These are phyloP conservation scores for Tetheella fluctuosa DNA, from an alignment of 2,888 invertebrate genomes.

Conservation along the genomic window DNA sequence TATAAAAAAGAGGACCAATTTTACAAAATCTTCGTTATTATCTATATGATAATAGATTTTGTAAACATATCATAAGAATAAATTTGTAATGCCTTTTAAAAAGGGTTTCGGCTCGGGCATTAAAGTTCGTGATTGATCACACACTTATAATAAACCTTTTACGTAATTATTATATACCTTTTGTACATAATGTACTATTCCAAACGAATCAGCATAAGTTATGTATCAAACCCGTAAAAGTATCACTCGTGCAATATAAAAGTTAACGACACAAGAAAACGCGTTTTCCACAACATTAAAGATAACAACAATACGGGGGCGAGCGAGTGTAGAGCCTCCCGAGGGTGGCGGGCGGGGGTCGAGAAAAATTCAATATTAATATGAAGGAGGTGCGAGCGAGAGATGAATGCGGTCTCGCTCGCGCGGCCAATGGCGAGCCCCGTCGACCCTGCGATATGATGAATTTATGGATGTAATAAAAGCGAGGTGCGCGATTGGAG, in stretches of 20 bases:
- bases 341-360: slow-evolving; percentile 82
- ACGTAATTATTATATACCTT: background rate
- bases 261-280: slow-evolving; percentile 85
- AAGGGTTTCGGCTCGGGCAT: background rate
- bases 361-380: slow-evolving; percentile 93
- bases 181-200: slow-evolving; percentile 19
- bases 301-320: slow-evolving; percentile 84
- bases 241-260: slow-evolving; percentile 84
- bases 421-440: slow-evolving; percentile 83
- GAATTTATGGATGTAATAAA: slow-evolving; percentile 94
- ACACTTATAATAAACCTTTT: background rate
- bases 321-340: slow-evolving; percentile 83
- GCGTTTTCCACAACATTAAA: slow-evolving; percentile 85
- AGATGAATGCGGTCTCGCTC: slow-evolving; percentile 76
- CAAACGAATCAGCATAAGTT: slow-evolving; percentile 64
- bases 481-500: slow-evolving; percentile 87
- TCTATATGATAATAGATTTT: too few relatives aligned
- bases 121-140: background rate
- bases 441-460: slow-evolving; percentile 86
- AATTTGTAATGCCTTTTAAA: background rate
- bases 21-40: too few relatives aligned
- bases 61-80: too few relatives aligned
- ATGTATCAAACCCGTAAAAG: slow-evolving; percentile 82
- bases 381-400: slow-evolving; percentile 88
- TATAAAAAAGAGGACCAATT: too few relatives aligned